Evolutionary conservation across 2,888 invertebrate genomes (phyloP).

Genomic region (Phorcus lineatus): DNA sequence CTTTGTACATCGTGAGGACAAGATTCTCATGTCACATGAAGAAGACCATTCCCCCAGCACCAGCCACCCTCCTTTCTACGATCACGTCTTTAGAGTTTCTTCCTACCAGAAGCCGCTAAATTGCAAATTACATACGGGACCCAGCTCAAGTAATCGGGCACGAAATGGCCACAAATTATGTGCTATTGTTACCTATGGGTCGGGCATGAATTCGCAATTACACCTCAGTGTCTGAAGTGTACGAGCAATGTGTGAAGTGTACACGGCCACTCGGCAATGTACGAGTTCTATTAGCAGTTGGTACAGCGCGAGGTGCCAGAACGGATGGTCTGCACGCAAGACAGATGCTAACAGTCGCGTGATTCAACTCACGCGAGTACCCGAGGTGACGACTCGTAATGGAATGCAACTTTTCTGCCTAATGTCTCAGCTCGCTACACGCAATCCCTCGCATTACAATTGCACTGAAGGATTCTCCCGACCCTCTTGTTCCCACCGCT

Average conservation of each 20-base stretch:
- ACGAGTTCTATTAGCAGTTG: conserved; percentile 33
- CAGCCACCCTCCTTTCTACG: too few relatives aligned
- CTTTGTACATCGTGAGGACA: too few relatives aligned
- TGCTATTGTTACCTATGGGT: conserved; percentile 34
- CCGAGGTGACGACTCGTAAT: neutral
- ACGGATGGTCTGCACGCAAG: conserved; percentile 33
- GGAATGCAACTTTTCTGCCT: conserved; percentile 5
- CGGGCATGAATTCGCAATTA: conserved; percentile 28
- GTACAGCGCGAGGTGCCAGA: conserved; percentile 13
- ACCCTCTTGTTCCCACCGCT: neutral
- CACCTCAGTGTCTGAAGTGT: conserved; percentile 13
- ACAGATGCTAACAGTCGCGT: conserved; percentile 36
- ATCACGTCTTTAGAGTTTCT: neutral
- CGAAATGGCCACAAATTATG: conserved; percentile 22
- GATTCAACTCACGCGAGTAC: conserved; percentile 15
- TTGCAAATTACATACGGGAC: conserved; percentile 27
- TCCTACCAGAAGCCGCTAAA: conserved; percentile 23
- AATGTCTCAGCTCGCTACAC: neutral
- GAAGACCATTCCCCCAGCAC: too few relatives aligned
- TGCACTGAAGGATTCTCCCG: neutral
- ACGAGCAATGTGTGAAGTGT: conserved; percentile 28
- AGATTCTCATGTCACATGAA: too few relatives aligned
- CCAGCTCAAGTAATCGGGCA: neutral
- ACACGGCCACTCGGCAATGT: conserved; percentile 26
- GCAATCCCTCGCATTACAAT: conserved; percentile 4